Conservation (phyloP, 2,888 invertebrate species). For the Morinoia aosen region DNA sequence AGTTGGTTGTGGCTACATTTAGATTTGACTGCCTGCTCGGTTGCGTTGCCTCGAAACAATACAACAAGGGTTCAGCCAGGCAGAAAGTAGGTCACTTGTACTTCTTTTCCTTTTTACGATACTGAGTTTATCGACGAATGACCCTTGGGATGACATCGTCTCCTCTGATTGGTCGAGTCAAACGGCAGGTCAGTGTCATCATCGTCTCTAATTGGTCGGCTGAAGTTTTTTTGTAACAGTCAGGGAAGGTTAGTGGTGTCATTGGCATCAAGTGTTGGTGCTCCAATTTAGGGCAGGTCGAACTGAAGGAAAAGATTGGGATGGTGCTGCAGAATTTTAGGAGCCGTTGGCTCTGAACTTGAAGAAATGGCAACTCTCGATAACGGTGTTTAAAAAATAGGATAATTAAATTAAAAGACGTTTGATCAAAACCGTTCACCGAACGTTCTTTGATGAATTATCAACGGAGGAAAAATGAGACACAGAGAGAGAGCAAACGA, state of each 20-base stretch:
- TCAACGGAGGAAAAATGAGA: too few relatives aligned
- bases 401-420: too few relatives aligned
- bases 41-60: neutral
- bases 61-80: neutral
- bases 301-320: too few relatives aligned
- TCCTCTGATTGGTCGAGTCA: neutral
- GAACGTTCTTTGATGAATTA: too few relatives aligned
- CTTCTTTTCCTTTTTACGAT: neutral
- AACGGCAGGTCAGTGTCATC: constrained; percentile 41
- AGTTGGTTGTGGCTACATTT: too few relatives aligned
- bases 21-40: too few relatives aligned
- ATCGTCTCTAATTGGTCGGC: constrained; percentile 46
- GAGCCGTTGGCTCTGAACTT: too few relatives aligned
- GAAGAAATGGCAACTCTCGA: too few relatives aligned
- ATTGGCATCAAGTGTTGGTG: neutral
- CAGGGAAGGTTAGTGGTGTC: neutral
- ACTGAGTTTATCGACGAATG: neutral
- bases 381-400: too few relatives aligned
- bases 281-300: neutral
- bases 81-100: neutral
- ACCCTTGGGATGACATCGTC: constrained; percentile 6
- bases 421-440: too few relatives aligned
- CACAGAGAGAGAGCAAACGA: too few relatives aligned
- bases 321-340: too few relatives aligned
- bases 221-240: neutral